These are phyloP conservation scores for Elegia similella DNA, from an alignment of 2,888 invertebrate species.

Conservation along the genomic window DNA sequence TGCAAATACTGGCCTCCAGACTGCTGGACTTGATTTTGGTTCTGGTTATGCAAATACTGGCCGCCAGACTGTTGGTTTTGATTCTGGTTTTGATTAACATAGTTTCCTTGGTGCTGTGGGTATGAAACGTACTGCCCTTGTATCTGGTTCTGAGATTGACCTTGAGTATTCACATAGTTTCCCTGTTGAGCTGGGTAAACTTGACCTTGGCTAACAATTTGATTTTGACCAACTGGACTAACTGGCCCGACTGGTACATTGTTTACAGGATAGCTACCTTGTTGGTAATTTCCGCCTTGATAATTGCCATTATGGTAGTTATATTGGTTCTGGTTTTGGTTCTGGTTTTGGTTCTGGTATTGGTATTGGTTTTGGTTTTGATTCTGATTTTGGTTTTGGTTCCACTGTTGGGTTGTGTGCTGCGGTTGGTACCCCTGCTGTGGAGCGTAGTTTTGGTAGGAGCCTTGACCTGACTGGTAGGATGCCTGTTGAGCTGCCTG, in stretches of 20 bases:
- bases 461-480: too few species aligned
- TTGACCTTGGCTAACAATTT: conserved; percentile 15
- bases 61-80: conserved; percentile 24
- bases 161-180: conserved; percentile 24
- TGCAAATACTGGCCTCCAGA: conserved; percentile 20
- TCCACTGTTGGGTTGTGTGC: conserved; percentile 32
- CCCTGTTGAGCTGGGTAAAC: conserved; percentile 29
- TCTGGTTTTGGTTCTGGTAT: conserved; percentile 37
- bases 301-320: conserved; percentile 33
- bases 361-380: conserved; percentile 38
- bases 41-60: conserved; percentile 17
- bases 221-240: conserved; percentile 4
- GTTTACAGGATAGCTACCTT: conserved; percentile 30
- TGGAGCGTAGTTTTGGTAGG: too few species aligned
- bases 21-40: conserved; percentile 31
- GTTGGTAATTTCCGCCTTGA: conserved; percentile 28
- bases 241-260: conserved; percentile 18
- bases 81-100: conserved; percentile 24
- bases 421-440: conserved; percentile 30
- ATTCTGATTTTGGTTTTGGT: conserved; percentile 19
- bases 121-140: conserved; percentile 26
- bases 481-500: not conserved
- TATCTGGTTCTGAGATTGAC: conserved; percentile 32
- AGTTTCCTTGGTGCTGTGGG: conserved; percentile 27
- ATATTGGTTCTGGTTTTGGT: conserved; percentile 35